Evolutionary conservation across 2,113 vertebrate species (phyloP).

Genomic region (Picathartes gymnocephalus): DNA sequence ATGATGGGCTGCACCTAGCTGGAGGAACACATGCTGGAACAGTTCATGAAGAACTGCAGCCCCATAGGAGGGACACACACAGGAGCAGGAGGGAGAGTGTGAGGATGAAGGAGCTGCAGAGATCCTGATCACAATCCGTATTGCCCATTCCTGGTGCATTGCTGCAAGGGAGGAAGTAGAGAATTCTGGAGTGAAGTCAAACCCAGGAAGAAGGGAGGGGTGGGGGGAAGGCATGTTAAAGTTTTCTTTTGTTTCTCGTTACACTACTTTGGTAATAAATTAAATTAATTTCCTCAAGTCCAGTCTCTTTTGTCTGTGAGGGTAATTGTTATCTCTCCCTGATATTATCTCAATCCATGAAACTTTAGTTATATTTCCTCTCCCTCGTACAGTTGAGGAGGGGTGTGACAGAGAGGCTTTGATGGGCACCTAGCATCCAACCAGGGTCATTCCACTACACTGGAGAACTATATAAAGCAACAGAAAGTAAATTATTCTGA

Average conservation of each 20-base stretch:
- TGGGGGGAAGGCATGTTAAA: background rate
- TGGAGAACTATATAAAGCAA: background rate
- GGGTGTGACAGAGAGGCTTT: background rate
- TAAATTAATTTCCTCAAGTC: accelerated
- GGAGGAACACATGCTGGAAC: accelerated
- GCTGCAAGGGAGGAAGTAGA: accelerated
- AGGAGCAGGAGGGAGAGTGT: accelerated
- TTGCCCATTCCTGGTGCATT: accelerated
- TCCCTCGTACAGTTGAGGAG: accelerated
- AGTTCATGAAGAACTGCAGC: background rate
- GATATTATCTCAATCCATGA: background rate
- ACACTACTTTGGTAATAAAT: background rate
- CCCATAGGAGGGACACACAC: accelerated
- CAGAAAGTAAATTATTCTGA: background rate
- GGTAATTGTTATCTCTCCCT: background rate
- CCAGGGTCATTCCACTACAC: background rate
- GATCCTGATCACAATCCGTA: background rate
- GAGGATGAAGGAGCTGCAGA: background rate
- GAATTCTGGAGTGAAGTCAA: background rate
- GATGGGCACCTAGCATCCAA: background rate
- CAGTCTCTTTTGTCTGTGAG: background rate
- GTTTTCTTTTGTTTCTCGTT: background rate
- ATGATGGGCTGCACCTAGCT: accelerated
- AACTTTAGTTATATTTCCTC: background rate
- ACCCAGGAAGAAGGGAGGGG: background rate